Percentiles rank a stretch among this genome's conserved stretches.
Conservation (phyloP, 1,140 invertebrate species). For the Drosophila subobscura region DNA sequence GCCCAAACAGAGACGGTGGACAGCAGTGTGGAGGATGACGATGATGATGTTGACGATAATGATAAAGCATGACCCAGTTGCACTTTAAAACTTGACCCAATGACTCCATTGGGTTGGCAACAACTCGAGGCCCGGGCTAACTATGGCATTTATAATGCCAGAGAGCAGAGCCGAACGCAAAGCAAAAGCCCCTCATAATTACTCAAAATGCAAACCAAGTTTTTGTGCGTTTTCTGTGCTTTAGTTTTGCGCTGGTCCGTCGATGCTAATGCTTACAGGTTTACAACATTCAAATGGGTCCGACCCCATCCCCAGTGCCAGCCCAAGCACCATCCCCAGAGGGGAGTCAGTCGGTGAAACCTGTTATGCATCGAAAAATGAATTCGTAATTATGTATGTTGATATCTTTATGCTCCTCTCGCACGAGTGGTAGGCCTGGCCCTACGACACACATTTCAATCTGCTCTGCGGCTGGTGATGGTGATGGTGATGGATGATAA, state of each 20-base stretch:
- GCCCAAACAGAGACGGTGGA: constrained; percentile 30
- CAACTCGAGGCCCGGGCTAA: constrained; percentile 9
- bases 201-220: constrained; percentile 50
- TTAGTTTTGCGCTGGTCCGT: constrained; percentile 14
- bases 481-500: no score
- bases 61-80: constrained; percentile 78
- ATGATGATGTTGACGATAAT: constrained; percentile 31
- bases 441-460: constrained; percentile 58
- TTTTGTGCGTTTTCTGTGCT: constrained; percentile 41
- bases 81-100: constrained; percentile 83
- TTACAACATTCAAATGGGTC: constrained; percentile 49
- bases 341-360: constrained; percentile 40
- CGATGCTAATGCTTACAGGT: constrained; percentile 42
- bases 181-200: constrained; percentile 66
- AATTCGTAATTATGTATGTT: constrained; percentile 53
- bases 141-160: constrained; percentile 68
- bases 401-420: constrained; percentile 16
- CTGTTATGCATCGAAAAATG: constrained; percentile 61
- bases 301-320: no score
- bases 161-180: constrained; percentile 11
- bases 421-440: constrained; percentile 16
- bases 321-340: no score
- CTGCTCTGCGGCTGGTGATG: not conserved
- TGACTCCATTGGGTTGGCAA: constrained; percentile 76
- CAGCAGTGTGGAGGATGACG: constrained; percentile 26